These are phyloP conservation scores for Orthosia gothica DNA, from an alignment of 2,888 invertebrate species.

Conservation along the genomic window DNA sequence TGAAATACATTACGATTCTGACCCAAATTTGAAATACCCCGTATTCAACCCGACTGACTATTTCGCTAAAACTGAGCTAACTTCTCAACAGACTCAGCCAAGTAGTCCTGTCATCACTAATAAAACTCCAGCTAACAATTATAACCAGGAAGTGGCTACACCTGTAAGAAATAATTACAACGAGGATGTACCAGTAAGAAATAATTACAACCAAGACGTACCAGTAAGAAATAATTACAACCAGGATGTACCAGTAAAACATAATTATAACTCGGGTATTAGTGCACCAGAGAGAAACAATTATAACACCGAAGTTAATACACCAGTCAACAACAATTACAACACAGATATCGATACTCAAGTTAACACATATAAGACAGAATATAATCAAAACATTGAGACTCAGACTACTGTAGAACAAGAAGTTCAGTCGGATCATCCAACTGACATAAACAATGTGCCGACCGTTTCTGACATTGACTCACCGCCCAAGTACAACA, in stretches of 20 bases:
- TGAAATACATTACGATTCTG: slow-evolving; percentile 85
- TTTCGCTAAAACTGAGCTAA: slow-evolving; percentile 75
- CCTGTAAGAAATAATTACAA: slow-evolving; percentile 20
- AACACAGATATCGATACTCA: slow-evolving; percentile 56
- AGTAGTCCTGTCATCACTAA: slow-evolving; percentile 58
- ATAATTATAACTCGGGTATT: slow-evolving; percentile 6
- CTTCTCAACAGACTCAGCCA: slow-evolving; percentile 61
- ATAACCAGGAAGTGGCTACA: slow-evolving; percentile 30
- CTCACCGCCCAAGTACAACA: slow-evolving; percentile 71
- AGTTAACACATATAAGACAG: slow-evolving; percentile 63
- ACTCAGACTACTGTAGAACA: slow-evolving; percentile 70
- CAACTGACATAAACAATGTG: slow-evolving; percentile 71
- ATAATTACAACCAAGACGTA: slow-evolving; percentile 29
- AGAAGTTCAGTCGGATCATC: slow-evolving; percentile 73
- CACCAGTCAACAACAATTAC: slow-evolving; percentile 51
- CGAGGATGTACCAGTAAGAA: slow-evolving; percentile 27
- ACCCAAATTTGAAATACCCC: slow-evolving; percentile 79
- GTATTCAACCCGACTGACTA: slow-evolving; percentile 79
- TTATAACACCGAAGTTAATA: slow-evolving; percentile 45
- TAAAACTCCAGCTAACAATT: slow-evolving; percentile 36
- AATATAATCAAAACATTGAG: slow-evolving; percentile 74
- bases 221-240: slow-evolving; percentile 21
- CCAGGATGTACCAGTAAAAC: slow-evolving; percentile 8
- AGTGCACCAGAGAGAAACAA: slow-evolving; percentile 31
- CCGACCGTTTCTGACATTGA: slow-evolving; percentile 70